Conservation (phyloP, 2,888 invertebrate genomes). For the Patella depressa region DNA sequence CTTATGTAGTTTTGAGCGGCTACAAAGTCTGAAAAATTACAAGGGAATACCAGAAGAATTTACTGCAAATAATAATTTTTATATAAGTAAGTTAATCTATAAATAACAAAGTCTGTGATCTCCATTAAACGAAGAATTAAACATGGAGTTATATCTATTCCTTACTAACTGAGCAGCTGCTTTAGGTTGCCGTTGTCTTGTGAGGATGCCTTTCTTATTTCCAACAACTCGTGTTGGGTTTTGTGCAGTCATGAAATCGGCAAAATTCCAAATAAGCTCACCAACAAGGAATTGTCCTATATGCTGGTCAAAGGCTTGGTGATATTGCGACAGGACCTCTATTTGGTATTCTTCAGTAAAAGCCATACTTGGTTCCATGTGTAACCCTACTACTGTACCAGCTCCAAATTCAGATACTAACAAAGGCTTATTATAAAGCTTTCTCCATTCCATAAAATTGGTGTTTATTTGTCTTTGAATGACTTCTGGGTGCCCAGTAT, state of each 20-base stretch:
- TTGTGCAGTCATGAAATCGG: slow-evolving; percentile 94
- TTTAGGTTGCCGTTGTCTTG: slow-evolving; percentile 91
- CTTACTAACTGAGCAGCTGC: slow-evolving; percentile 86
- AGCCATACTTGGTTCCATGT: slow-evolving; percentile 78
- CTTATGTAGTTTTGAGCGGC: too few species aligned
- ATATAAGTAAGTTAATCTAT: too few species aligned
- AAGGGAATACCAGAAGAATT: too few species aligned
- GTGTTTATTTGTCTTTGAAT: slow-evolving; percentile 79
- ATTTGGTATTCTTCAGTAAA: slow-evolving; percentile 97
- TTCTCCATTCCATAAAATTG: slow-evolving; percentile 85
- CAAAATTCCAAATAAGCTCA: slow-evolving; percentile 98
- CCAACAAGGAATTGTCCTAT: slow-evolving; percentile 83
- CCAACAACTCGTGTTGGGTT: slow-evolving; percentile 70
- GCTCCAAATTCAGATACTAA: slow-evolving; percentile 95
- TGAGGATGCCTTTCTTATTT: slow-evolving; percentile 81
- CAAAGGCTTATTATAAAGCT: slow-evolving; percentile 86
- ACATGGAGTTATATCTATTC: slow-evolving; percentile 77
- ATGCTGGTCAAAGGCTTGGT: slow-evolving; percentile 88
- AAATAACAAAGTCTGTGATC: background rate
- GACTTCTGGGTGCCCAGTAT: slow-evolving; percentile 83
- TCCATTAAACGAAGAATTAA: background rate
- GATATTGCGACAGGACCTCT: slow-evolving; percentile 85
- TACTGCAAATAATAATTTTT: too few species aligned
- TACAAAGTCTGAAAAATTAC: too few species aligned
- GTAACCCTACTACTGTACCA: slow-evolving; percentile 90